These are phyloP conservation scores for Coreius guichenoti DNA, from an alignment of 2,797 vertebrate genomes.

Conservation along the genomic window DNA sequence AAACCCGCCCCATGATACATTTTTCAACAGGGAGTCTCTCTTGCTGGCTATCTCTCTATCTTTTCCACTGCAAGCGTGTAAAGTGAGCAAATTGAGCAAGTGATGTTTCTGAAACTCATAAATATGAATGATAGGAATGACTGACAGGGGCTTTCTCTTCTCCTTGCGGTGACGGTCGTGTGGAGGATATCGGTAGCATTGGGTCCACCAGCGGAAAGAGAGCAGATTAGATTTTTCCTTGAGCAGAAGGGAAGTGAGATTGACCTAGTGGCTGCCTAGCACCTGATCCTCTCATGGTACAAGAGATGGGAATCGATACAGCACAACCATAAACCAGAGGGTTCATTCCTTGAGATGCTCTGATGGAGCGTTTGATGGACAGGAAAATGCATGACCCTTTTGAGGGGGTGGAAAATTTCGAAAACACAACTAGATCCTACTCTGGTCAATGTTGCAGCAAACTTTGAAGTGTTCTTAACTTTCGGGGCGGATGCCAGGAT, in stretches of 20 bases:
- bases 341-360: not conserved
- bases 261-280: slow-evolving; percentile 16
- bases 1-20: slow-evolving; percentile 22
- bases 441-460: not conserved
- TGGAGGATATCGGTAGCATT: not conserved
- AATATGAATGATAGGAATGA: slow-evolving; percentile 55
- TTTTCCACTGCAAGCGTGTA: slow-evolving; percentile 14
- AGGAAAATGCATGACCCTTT: not conserved
- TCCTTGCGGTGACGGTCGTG: not conserved
- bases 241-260: slow-evolving; percentile 8
- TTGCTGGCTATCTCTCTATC: slow-evolving; percentile 30
- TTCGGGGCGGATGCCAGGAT: not conserved
- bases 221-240: slow-evolving; percentile 34
- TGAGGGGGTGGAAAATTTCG: not conserved
- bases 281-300: slow-evolving; percentile 18
- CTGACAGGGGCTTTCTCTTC: slow-evolving; percentile 48
- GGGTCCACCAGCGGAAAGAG: slow-evolving; percentile 4
- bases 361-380: not conserved
- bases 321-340: not conserved
- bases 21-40: slow-evolving; percentile 39
- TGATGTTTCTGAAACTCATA: slow-evolving; percentile 51
- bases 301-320: slow-evolving; percentile 20
- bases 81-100: slow-evolving; percentile 44
- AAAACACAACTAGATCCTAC: not conserved
- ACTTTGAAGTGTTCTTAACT: not conserved